Conservation (phyloP, 1,140 invertebrate genomes). For the Rhagoletis pomonella region DNA sequence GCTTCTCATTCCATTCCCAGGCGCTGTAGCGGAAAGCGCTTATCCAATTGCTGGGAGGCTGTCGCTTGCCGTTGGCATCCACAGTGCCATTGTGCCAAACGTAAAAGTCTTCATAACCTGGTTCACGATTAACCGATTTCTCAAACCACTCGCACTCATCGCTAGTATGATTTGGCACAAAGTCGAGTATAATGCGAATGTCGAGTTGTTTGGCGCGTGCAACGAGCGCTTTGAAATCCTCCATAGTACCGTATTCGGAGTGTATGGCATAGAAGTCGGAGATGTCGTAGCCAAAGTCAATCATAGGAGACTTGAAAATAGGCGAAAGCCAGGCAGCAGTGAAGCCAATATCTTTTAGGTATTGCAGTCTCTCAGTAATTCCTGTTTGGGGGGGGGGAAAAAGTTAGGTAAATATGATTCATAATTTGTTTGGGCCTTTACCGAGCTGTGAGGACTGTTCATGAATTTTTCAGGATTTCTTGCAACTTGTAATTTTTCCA, state of each 20-base stretch:
- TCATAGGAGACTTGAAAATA: constrained; percentile 81
- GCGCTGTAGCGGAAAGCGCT: constrained; percentile 73
- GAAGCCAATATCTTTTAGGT: constrained; percentile 77
- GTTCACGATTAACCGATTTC: constrained; percentile 77
- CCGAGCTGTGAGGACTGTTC: no score
- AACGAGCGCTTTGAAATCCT: constrained; percentile 82
- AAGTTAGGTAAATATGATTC: not conserved
- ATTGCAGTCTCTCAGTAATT: constrained; percentile 75
- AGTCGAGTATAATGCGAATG: constrained; percentile 70
- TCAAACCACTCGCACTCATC: constrained; percentile 82
- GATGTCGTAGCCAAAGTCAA: constrained; percentile 82
- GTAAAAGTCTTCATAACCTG: constrained; percentile 81
- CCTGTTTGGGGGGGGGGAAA: not conserved
- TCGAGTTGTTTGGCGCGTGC: constrained; percentile 75
- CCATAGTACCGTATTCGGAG: constrained; percentile 81
- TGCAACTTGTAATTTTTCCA: no score
- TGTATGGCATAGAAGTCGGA: constrained; percentile 83
- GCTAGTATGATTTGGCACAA: constrained; percentile 83
- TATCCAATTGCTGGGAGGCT: constrained; percentile 77
- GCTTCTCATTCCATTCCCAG: constrained; percentile 78
- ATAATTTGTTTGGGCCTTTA: no score
- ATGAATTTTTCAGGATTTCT: no score
- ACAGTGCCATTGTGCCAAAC: constrained; percentile 79
- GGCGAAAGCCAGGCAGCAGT: constrained; percentile 82
- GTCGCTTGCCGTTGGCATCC: constrained; percentile 56